A percentile compares a stretch with the other conserved stretches of the same genome.
Conservation (phyloP, 2,797 vertebrate species). For the Falco novaeseelandiae region DNA sequence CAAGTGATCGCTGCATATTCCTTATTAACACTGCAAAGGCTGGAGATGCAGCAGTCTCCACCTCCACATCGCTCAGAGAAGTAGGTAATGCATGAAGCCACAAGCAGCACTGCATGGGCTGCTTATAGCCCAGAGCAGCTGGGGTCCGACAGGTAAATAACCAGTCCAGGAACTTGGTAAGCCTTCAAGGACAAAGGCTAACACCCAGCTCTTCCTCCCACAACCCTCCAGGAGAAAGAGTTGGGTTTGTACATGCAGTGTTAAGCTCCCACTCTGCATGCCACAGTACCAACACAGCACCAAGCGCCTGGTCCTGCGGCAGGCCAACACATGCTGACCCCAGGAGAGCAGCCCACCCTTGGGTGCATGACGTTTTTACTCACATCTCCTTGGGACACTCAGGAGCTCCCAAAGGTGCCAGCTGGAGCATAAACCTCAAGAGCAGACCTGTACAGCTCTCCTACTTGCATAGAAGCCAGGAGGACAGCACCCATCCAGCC, state of each 20-base stretch:
- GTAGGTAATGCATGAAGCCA: not conserved
- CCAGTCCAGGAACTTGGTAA: not conserved
- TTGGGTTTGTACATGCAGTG: accelerated
- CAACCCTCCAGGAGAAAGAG: not conserved
- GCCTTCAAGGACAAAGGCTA: not conserved
- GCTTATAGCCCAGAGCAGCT: not conserved
- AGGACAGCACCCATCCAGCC: not conserved
- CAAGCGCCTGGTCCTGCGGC: not conserved
- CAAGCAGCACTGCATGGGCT: not conserved
- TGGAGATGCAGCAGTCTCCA: not conserved
- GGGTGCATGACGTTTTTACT: accelerated
- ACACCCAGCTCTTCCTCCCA: not conserved
- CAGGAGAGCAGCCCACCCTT: not conserved
- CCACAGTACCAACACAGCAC: not conserved
- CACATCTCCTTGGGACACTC: not conserved
- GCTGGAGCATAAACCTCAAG: not conserved
- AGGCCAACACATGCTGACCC: accelerated
- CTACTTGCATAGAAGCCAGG: not conserved
- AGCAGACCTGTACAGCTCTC: not conserved
- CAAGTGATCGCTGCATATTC: not conserved
- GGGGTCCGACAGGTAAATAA: not conserved
- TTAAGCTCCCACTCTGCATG: accelerated
- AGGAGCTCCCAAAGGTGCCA: not conserved
- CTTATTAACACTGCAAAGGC: not conserved
- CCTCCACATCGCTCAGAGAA: not conserved